phyloP scores from a whole-genome alignment of 2,797 vertebrate species.

The Sylvia borin region DNA sequence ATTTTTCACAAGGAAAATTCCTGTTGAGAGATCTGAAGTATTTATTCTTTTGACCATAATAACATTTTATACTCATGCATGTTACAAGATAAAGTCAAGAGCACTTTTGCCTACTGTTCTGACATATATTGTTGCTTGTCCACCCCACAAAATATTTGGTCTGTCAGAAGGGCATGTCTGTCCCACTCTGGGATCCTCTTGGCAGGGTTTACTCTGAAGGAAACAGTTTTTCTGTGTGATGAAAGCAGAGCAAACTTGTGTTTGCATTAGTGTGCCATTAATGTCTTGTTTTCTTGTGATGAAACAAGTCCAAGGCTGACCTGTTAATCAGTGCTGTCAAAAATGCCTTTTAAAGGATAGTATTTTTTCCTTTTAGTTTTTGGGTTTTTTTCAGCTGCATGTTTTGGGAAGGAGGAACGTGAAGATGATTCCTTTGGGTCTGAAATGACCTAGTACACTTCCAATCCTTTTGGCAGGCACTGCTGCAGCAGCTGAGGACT shows the following conservation, averaged over 20 bases:
- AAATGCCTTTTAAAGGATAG: background rate
- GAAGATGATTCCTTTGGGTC: background rate
- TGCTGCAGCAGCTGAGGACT: background rate
- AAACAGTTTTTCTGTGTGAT: background rate
- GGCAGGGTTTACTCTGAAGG: background rate
- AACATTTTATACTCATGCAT: background rate
- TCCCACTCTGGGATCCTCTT: background rate
- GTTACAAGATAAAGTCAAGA: background rate
- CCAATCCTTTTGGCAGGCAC: background rate
- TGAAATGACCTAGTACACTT: background rate
- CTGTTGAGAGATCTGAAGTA: background rate
- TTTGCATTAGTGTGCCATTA: background rate
- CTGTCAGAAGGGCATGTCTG: background rate
- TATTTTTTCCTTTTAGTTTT: rapidly evolving
- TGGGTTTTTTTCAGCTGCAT: background rate
- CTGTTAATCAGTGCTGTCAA: background rate
- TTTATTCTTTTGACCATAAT: background rate
- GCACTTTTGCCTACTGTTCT: background rate
- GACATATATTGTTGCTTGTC: background rate
- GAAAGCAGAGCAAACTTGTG: background rate
- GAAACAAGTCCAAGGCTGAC: background rate
- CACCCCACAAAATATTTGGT: background rate
- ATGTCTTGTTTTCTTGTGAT: background rate
- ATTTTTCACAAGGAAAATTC: background rate
- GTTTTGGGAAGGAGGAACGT: background rate